Evolutionary conservation across 2,113 vertebrate species (phyloP).

Genomic region (Hylia prasina): DNA sequence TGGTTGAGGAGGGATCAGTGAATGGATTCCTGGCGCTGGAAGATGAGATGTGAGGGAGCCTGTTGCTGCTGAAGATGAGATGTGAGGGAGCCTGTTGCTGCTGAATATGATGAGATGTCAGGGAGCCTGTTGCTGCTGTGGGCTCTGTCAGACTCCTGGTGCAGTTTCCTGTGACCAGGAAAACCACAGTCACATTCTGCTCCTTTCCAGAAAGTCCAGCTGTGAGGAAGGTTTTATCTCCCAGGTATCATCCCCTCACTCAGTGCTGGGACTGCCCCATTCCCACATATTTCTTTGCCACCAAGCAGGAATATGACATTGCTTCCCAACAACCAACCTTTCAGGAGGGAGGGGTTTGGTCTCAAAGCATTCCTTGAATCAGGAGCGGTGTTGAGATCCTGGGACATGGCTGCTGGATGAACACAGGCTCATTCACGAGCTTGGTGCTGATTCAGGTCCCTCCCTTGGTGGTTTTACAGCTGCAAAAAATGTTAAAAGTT

Average conservation of each 20-base stretch:
- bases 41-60: neutral
- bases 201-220: neutral
- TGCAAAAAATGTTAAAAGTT: neutral
- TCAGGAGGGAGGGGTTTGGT: neutral
- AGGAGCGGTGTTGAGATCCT: neutral
- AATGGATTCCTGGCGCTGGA: neutral
- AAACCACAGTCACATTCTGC: neutral
- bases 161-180: neutral
- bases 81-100: neutral
- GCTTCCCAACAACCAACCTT: neutral
- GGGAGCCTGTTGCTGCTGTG: neutral
- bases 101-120: too few relatives aligned
- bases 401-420: neutral
- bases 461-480: neutral
- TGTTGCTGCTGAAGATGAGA: neutral
- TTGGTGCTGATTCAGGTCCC: neutral
- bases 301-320: rapidly evolving
- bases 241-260: rapidly evolving
- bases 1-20: neutral
- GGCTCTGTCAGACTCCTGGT: neutral
- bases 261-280: neutral
- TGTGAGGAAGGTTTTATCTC: neutral
- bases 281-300: neutral
- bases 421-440: neutral
- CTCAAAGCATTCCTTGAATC: neutral